A percentile compares a stretch with the other conserved stretches of the same genome.
phyloP scores from a whole-genome alignment of 2,888 invertebrate genomes.

The Drosophila anomalata region DNA sequence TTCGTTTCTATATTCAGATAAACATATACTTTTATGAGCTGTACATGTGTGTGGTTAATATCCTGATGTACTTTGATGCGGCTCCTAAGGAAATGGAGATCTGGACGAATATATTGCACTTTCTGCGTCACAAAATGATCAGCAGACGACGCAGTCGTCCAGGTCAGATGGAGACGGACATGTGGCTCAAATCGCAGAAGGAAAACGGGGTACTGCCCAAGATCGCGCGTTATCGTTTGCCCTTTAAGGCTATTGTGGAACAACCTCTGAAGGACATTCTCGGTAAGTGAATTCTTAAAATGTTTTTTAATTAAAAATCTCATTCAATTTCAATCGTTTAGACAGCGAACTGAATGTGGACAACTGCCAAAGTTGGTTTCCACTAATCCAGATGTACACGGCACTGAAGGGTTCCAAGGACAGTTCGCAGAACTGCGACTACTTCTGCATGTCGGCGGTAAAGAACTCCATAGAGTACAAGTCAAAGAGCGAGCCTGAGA shows the following conservation, averaged over 20 bases:
- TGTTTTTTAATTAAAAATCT: too few species aligned
- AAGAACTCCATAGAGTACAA: constrained; percentile 83
- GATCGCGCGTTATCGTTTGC: constrained; percentile 83
- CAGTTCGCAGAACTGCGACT: constrained; percentile 79
- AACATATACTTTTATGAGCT: constrained; percentile 84
- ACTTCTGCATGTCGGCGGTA: constrained; percentile 83
- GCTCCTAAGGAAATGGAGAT: constrained; percentile 81
- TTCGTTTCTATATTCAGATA: constrained; percentile 64
- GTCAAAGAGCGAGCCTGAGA: constrained; percentile 76
- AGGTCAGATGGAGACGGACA: constrained; percentile 82
- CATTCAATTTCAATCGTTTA: constrained; percentile 23
- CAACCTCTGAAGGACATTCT: constrained; percentile 81
- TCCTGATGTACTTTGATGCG: constrained; percentile 79
- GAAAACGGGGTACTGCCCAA: constrained; percentile 82
- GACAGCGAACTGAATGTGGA: constrained; percentile 83
- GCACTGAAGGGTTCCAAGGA: constrained; percentile 78
- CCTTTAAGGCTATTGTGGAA: constrained; percentile 82
- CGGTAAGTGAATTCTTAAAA: constrained; percentile 46
- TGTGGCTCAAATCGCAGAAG: constrained; percentile 81
- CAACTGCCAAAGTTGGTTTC: constrained; percentile 83
- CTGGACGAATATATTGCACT: constrained; percentile 82
- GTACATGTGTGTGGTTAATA: constrained; percentile 82
- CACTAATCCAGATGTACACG: constrained; percentile 82
- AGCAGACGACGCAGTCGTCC: constrained; percentile 80
- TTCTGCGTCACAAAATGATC: constrained; percentile 83